These are phyloP conservation scores for Meda fulgida DNA, from an alignment of 2,797 vertebrate species.

Conservation along the genomic window DNA sequence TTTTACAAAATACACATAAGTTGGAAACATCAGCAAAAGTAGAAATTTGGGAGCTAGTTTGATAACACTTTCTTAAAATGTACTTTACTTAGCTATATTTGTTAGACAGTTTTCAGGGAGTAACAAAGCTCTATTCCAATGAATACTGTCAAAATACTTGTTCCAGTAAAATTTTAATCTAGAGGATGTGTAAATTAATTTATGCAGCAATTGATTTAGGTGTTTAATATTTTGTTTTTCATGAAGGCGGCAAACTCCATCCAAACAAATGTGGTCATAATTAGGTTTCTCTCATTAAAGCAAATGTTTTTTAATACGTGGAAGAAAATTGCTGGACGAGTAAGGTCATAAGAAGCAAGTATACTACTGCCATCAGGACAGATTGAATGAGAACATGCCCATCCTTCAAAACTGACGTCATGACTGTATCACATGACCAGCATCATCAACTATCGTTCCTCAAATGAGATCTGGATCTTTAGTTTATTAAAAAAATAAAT, in stretches of 20 bases:
- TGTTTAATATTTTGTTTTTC: no score
- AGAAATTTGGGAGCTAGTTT: neutral
- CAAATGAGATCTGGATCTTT: neutral
- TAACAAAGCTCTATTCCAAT: neutral
- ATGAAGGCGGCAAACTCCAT: neutral
- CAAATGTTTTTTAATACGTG: neutral
- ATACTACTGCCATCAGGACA: neutral
- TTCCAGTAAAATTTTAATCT: neutral
- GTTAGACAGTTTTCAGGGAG: neutral
- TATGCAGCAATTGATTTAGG: no score
- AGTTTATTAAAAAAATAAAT: no score
- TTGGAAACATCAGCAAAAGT: neutral
- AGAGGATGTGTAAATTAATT: neutral
- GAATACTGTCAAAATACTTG: neutral
- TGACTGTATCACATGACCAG: slow-evolving; percentile 34
- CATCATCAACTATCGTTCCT: neutral
- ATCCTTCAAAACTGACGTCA: slow-evolving; percentile 15
- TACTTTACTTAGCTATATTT: neutral
- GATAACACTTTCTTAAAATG: neutral
- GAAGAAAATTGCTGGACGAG: neutral
- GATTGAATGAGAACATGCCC: neutral
- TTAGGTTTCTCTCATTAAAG: neutral
- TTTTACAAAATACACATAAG: neutral
- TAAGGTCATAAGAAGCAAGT: neutral
- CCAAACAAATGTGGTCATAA: no score